Evolutionary conservation across 2,797 vertebrate species (phyloP), one percentile per base, ranked within the genome.

Genomic region (Xenopus petersii): DNA sequence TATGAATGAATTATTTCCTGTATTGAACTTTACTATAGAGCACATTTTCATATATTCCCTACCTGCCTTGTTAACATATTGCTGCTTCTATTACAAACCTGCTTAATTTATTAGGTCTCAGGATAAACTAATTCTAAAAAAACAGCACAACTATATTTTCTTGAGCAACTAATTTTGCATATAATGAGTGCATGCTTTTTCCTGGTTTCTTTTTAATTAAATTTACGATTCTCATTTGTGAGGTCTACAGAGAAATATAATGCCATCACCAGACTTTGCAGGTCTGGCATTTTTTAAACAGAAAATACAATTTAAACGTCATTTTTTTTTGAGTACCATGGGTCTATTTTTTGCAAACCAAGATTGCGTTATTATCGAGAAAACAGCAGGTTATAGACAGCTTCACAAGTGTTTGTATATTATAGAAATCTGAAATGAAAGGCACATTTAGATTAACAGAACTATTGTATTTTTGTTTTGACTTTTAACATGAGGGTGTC

Each of bases 111-210:
- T 73, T 68, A 68, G 55, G 75, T 77, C 56, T 72, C 47, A 24
- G 47, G 64, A 77, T 77, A 77, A 71, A 77, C 69, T 77, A 77
- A 73, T 77, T 77, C 75, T 73, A 42, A 72, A 77, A 72, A 72
- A 69, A 48, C 70, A 76, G 68, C 36, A 61, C 68, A 71, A 62
- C 66, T 67, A 77, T 61, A 71, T 77, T 76, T 71, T 17, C 74
- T 71, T 26, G 68, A 71, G 74, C 66, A 71, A 76, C 75, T 77
- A 71, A 77, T 71, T 71, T 71, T 71, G 56, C 63, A 71, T 71
- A 71, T 71, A 77, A 77, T 67, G 56, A 67, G 64, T 55, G n/a
- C 61, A 56, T 67, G 62, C 69, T 67, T 71, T 71, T 42, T 42
- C 36, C 36, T 9, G 26, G 61, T 71, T 77, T 70, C 30, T 60